Evolutionary conservation across 2,797 vertebrate genomes (phyloP), one percentile per base, ranked within the genome.

Genomic region (Anguilla marmorata): DNA sequence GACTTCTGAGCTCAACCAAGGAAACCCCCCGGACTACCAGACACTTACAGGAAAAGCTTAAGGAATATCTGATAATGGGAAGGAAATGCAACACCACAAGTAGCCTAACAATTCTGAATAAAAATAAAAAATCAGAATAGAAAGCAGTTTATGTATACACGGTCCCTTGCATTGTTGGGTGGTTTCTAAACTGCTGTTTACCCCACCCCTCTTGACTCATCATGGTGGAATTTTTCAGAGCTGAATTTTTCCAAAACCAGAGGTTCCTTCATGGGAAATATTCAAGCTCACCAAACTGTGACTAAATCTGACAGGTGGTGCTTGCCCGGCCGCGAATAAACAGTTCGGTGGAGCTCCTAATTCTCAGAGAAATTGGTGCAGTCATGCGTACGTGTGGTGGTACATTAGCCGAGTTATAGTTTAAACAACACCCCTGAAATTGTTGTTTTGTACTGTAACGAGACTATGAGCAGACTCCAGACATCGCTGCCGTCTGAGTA

Each of bases 171-270:
- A 1, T n/a, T 56, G 41, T 80, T 50, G 45, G 50, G 11, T 2
- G 60, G 4, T 16, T 33, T n/a, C 8, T 21, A 6, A 27, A 69
- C 33, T 5, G 27, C 4, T 63, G 50, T 58, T 85, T 45, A 41
- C 37, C 45, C 45, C 90, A 88, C 90, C 74, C 91, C 88, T 86
- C 88, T 48, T 89, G 88, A 90, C 56, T 91, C 89, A 89, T 90
- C 85, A 16, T 66, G 6, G 60, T 88, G 80, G 86, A 90, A 88
- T 90, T 86, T 86, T 84, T 87, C 60, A 48, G 21, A 54, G 19
- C 21, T 50, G 7, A 9, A 50, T 48, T 82, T 12, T 45, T 83
- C 79, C 63, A n/a, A 82, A 50, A 69, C 89, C 89, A 89, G 86
- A 90, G 86, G 86, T 63, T 48, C 2, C 48, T 69, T 63, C 79